Evolutionary conservation across 2,888 invertebrate species (phyloP), one percentile per base, ranked within the genome.

Genomic region (Auanema freiburgensis): DNA sequence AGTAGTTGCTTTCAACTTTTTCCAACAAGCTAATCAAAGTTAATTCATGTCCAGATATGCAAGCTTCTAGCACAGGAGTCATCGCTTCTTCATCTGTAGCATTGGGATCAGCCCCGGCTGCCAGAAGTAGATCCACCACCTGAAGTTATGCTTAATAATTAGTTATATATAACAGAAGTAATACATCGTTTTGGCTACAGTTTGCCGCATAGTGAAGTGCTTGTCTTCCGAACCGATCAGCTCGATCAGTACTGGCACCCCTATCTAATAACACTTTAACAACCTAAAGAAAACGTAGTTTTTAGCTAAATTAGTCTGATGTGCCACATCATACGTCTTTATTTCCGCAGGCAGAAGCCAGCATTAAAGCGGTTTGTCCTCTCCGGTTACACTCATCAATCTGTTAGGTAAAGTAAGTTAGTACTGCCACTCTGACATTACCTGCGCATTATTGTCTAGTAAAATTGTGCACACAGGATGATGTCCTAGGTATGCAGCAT

Each of bases 401-500:
- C 65, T 70, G 59, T n/a, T 66, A 69, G 2, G 11, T 43, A 42
- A 43, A 43, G 14, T 43, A 43, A 11, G 11, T 43, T 14, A 14
- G 11, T 14, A 43, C 11, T 43, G 11, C 43, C n/a, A 50, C n/a
- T 16, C 50, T n/a, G 11, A 54, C 12, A 40, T 25, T 10, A 75
- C 76, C 59, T 64, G 89, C 0, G 92, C 92, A 0, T 93, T 93
- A 0, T 92, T 91, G 81, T 93, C 92, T 0, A 93, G 85, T 0
- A 92, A 85, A 0, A 90, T 90, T 77, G 91, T 90, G 79, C 91
- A 90, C 0, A 92, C 92, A 82, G 91, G 91, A 57, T 89, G 86
- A 84, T 93, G 93, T 12, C 93, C 91, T 87, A 96, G 93, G 84
- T 94, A 95, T 14, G 95, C 92, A 0, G 95, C 91, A 84, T 96